phyloP scores from a whole-genome alignment of 2,888 invertebrate species.

The Desoria tigrina region DNA sequence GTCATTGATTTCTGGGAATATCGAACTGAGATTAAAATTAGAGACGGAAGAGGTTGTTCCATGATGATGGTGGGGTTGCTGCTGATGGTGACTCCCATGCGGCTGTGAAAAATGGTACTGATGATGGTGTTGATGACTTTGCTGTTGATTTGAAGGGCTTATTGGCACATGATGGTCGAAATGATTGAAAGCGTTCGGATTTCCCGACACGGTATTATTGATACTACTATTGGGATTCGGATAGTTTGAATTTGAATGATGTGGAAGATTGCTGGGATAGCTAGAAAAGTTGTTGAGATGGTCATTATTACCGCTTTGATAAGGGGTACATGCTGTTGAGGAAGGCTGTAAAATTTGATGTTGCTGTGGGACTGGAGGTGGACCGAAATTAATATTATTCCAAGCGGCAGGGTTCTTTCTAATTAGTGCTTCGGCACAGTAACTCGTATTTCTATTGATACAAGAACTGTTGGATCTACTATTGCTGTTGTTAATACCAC shows the following conservation, averaged over 20 bases:
- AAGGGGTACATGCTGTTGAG: background rate
- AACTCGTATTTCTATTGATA: constrained; percentile 25
- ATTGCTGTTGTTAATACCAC: background rate
- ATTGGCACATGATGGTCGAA: background rate
- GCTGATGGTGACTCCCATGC: constrained; percentile 14
- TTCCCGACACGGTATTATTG: background rate
- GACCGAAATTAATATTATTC: constrained; percentile 27
- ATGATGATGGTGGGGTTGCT: constrained; percentile 30
- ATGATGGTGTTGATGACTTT: constrained; percentile 24
- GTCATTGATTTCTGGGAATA: constrained; percentile 79
- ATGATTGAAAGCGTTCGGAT: background rate
- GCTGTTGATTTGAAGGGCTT: constrained; percentile 4
- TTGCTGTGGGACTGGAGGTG: background rate
- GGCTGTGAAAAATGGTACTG: constrained; percentile 20
- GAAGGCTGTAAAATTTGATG: constrained; percentile 13
- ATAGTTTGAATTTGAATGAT: background rate
- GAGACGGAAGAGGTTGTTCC: constrained; percentile 59
- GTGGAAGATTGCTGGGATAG: background rate
- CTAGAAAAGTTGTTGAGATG: constrained; percentile 1
- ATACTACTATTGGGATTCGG: background rate
- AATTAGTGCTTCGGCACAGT: constrained; percentile 49
- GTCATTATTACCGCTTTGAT: background rate
- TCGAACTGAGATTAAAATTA: constrained; percentile 79
- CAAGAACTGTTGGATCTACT: background rate
- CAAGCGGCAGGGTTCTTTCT: constrained; percentile 35